Evolutionary conservation across 2,797 vertebrate species (phyloP).

Genomic region (Valencia hispanica): DNA sequence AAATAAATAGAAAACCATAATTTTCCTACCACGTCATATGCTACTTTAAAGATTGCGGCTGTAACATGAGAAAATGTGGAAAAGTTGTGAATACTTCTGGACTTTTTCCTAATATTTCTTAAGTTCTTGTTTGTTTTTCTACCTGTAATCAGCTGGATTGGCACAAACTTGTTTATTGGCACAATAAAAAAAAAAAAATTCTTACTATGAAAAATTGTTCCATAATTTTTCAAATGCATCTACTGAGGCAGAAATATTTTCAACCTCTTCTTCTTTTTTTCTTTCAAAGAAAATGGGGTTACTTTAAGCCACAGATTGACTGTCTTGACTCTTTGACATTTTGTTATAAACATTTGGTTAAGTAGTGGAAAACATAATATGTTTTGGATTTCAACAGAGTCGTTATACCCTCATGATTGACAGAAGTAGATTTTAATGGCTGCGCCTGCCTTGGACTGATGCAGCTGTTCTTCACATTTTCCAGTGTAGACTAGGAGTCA

Average conservation of each 20-base stretch:
- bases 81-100: no score
- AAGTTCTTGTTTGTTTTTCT: neutral
- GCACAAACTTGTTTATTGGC: neutral
- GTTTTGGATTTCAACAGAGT: neutral
- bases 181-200: neutral
- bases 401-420: conserved; percentile 5
- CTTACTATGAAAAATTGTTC: neutral
- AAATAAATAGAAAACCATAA: no score
- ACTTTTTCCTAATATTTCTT: neutral
- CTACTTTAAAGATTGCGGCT: no score
- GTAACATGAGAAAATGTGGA: no score
- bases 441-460: conserved; percentile 25
- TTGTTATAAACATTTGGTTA: neutral
- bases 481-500: conserved; percentile 3
- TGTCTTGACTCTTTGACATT: conserved; percentile 2
- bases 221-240: neutral
- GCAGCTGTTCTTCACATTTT: conserved; percentile 42
- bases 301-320: neutral
- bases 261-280: neutral
- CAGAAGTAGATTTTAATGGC: conserved; percentile 8
- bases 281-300: neutral
- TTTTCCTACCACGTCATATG: no score
- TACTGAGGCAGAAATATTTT: neutral
- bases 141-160: neutral
- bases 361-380: conserved; percentile 1